phyloP scores from a whole-genome alignment of 2,797 vertebrate species.

The Gephyroberyx darwinii region DNA sequence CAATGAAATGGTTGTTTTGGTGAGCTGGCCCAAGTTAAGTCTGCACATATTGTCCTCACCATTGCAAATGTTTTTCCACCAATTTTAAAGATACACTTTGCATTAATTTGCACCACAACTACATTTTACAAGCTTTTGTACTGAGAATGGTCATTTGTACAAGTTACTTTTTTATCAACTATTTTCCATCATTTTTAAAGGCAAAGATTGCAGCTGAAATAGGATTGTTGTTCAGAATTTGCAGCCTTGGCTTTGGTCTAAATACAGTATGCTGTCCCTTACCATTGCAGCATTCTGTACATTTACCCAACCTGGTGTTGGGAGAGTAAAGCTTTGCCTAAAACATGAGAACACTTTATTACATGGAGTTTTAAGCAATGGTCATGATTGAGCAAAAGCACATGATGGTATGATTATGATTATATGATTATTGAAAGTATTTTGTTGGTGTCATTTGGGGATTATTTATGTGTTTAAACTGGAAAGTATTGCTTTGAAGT shows the following conservation, averaged over 20 bases:
- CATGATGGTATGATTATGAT: slow-evolving; percentile 65
- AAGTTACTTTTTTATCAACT: slow-evolving; percentile 81
- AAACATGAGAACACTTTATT: slow-evolving; percentile 71
- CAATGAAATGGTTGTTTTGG: slow-evolving; percentile 73
- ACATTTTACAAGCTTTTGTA: slow-evolving; percentile 85
- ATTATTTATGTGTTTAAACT: slow-evolving; percentile 76
- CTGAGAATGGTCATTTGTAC: slow-evolving; percentile 83
- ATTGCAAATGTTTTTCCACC: slow-evolving; percentile 67
- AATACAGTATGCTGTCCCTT: slow-evolving; percentile 66
- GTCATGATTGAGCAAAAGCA: slow-evolving; percentile 70
- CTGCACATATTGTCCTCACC: slow-evolving; percentile 72
- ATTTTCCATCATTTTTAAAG: slow-evolving; percentile 76
- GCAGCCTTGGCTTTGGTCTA: slow-evolving; percentile 80
- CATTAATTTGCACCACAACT: slow-evolving; percentile 79
- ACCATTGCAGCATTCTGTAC: slow-evolving; percentile 74
- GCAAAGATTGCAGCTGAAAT: slow-evolving; percentile 79
- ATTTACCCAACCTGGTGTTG: slow-evolving; percentile 80
- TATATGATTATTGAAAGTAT: slow-evolving; percentile 73
- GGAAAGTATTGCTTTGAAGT: slow-evolving; percentile 77
- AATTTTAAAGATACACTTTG: slow-evolving; percentile 65
- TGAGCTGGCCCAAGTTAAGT: slow-evolving; percentile 73
- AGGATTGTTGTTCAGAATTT: slow-evolving; percentile 82
- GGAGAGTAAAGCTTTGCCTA: slow-evolving; percentile 70
- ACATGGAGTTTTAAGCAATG: slow-evolving; percentile 65
- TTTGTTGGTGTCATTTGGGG: slow-evolving; percentile 65